phyloP scores from a whole-genome alignment of 2,113 vertebrate genomes.

The Phocoena sinus region DNA sequence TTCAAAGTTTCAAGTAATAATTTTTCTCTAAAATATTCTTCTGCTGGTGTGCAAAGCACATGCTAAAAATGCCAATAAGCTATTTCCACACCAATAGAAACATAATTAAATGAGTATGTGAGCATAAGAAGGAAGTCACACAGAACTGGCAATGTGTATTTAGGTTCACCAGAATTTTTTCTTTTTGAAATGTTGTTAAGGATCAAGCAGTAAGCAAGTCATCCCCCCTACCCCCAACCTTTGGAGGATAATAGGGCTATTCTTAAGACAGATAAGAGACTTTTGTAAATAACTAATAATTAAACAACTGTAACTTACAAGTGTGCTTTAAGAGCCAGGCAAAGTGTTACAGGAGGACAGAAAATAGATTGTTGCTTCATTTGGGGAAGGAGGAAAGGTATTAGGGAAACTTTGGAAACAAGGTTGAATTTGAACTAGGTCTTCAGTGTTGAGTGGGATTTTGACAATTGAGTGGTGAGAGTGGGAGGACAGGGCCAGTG shows the following conservation, averaged over 20 bases:
- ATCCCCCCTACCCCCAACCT: background rate
- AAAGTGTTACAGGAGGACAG: background rate
- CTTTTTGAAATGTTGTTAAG: background rate
- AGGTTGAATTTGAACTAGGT: background rate
- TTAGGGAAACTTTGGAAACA: background rate
- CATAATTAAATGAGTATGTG: background rate
- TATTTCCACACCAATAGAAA: background rate
- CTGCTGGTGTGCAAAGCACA: background rate
- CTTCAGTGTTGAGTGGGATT: background rate
- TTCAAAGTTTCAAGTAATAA: background rate
- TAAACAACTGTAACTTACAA: background rate
- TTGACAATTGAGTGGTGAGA: background rate
- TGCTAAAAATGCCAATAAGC: background rate
- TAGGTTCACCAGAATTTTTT: background rate
- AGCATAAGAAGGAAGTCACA: background rate
- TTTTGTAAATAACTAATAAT: background rate
- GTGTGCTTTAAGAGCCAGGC: background rate
- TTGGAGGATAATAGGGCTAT: background rate
- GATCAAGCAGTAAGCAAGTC: background rate
- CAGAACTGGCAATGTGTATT: background rate
- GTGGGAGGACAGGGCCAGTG: background rate
- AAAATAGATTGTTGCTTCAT: background rate
- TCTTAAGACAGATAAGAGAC: background rate
- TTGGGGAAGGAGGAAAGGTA: background rate
- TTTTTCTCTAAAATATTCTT: background rate